Percentiles rank a stretch among this genome's conserved stretches.
Evolutionary conservation across 2,113 vertebrate genomes (phyloP).

Genomic region (Pimephales promelas): DNA sequence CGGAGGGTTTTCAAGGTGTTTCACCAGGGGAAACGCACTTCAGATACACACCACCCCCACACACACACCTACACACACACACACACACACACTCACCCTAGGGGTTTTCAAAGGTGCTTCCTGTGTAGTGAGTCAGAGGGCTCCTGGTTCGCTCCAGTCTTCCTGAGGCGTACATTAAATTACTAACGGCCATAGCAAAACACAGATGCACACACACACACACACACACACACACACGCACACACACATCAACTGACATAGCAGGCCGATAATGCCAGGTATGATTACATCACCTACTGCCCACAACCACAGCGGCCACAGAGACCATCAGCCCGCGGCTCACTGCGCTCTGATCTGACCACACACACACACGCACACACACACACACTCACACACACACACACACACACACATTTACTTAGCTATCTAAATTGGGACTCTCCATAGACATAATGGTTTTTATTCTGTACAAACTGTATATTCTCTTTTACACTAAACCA

Average conservation of each 20-base stretch:
- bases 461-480: too few relatives aligned
- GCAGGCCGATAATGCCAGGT: slow-evolving; percentile 78
- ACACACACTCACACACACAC: slow-evolving; percentile 21
- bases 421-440: too few relatives aligned
- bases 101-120: slow-evolving; percentile 57
- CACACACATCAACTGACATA: slow-evolving; percentile 58
- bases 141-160: slow-evolving; percentile 63
- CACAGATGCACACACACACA: slow-evolving; percentile 45
- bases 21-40: slow-evolving; percentile 31
- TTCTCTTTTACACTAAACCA: too few relatives aligned
- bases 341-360: slow-evolving; percentile 70
- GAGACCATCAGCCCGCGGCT: slow-evolving; percentile 66
- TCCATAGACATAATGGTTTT: too few relatives aligned
- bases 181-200: slow-evolving; percentile 72
- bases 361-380: slow-evolving; percentile 49
- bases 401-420: background rate
- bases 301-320: slow-evolving; percentile 64
- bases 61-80: slow-evolving; percentile 24
- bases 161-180: slow-evolving; percentile 79
- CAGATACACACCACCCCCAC: slow-evolving; percentile 34
- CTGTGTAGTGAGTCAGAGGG: slow-evolving; percentile 52
- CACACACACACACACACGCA: slow-evolving; percentile 44
- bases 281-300: slow-evolving; percentile 77
- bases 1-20: slow-evolving; percentile 44
- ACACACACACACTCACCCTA: background rate